Percentiles rank a stretch among this genome's conserved stretches.
phyloP scores from a whole-genome alignment of 2,888 invertebrate species.

The Cephus runcator region DNA sequence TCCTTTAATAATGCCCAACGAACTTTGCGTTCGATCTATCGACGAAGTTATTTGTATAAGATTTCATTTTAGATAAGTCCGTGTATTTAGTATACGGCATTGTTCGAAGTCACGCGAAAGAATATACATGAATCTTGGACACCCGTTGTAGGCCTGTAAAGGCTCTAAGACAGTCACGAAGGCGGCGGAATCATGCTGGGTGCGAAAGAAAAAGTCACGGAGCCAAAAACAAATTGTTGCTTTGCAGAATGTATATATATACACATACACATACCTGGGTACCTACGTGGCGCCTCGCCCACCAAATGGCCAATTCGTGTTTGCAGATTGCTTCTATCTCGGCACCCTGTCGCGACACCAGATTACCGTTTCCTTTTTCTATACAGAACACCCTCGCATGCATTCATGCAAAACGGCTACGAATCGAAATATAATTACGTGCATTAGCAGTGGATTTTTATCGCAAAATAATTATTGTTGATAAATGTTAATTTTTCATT shows the following conservation, averaged over 20 bases:
- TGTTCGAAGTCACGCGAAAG: neutral
- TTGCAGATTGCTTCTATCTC: constrained; percentile 64
- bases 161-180: neutral
- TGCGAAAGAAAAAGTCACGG: constrained; percentile 41
- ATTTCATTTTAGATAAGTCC: neutral
- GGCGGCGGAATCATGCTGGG: constrained; percentile 28
- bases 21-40: neutral
- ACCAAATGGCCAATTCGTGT: constrained; percentile 65
- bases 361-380: constrained; percentile 61
- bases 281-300: constrained; percentile 49
- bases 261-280: neutral
- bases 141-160: neutral
- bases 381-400: constrained; percentile 19
- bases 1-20: neutral
- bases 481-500: neutral
- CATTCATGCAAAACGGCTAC: neutral
- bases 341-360: constrained; percentile 54
- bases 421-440: neutral
- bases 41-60: neutral
- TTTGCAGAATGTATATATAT: neutral
- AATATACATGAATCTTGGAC: neutral
- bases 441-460: neutral
- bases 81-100: neutral
- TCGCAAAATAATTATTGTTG: neutral
- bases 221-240: constrained; percentile 43